phyloP scores from a whole-genome alignment of 2,113 vertebrate species.

The Enhydra lutris region DNA sequence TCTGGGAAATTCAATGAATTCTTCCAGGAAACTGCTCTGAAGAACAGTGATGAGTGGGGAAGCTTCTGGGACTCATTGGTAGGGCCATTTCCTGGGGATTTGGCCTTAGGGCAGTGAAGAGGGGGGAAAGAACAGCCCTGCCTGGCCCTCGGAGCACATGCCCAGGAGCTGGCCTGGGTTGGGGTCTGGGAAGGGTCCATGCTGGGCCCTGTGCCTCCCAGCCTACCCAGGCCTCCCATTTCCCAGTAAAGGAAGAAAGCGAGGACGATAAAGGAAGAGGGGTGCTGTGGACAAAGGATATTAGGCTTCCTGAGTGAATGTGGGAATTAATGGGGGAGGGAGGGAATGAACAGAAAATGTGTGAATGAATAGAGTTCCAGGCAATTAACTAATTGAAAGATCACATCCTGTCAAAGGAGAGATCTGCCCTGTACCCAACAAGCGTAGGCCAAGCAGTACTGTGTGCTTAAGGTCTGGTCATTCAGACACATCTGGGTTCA shows the following conservation, averaged over 20 bases:
- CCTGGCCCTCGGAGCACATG: accelerated
- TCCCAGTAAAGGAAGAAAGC: neutral
- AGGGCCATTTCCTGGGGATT: neutral
- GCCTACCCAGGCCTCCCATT: neutral
- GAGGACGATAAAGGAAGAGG: neutral
- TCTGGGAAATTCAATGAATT: neutral
- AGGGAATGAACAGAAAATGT: neutral
- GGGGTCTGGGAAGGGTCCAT: neutral
- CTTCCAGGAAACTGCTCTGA: conserved; percentile 2
- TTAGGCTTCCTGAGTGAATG: neutral
- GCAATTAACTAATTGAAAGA: neutral
- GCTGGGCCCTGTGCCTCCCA: accelerated
- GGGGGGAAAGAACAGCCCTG: too few relatives aligned
- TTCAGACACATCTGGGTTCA: neutral
- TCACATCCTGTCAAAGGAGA: neutral
- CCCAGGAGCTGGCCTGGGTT: neutral
- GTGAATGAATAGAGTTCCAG: neutral
- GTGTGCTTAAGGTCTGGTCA: neutral
- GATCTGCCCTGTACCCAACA: neutral
- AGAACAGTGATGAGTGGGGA: neutral
- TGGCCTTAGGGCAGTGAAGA: neutral
- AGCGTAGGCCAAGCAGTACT: neutral
- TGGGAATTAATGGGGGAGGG: neutral
- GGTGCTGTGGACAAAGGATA: neutral
- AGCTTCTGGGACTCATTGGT: neutral